Conservation (phyloP, 2,888 invertebrate genomes). For the Morpho deidamia region DNA sequence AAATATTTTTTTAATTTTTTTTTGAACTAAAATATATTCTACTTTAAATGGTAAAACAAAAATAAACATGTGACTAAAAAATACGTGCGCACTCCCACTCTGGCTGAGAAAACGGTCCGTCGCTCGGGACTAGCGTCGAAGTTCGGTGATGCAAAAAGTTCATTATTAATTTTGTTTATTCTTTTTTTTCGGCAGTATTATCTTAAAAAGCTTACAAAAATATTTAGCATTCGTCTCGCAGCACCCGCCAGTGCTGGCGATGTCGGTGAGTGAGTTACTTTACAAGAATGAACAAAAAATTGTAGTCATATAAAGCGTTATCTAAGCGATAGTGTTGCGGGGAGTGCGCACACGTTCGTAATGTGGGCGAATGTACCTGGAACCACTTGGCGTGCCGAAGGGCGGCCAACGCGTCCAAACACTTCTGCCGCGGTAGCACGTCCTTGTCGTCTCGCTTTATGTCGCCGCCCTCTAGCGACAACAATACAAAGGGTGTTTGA, state of each 20-base stretch:
- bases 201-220: background rate
- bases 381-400: constrained; percentile 99
- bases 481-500: constrained; percentile 87
- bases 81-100: constrained; percentile 65
- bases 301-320: background rate
- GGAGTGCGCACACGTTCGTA: constrained; percentile 59
- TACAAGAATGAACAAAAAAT: constrained; percentile 30
- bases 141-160: background rate
- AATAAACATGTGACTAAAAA: constrained; percentile 74
- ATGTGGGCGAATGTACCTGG: constrained; percentile 88
- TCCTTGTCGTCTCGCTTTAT: constrained; percentile 90
- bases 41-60: constrained; percentile 32
- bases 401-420: constrained; percentile 99
- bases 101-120: constrained; percentile 1
- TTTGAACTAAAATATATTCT: constrained; percentile 27
- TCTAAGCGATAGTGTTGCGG: background rate
- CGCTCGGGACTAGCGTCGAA: background rate
- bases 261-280: background rate
- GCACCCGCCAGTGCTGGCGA: constrained; percentile 20
- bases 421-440: constrained; percentile 99
- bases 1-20: constrained; percentile 17
- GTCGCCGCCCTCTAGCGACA: constrained; percentile 80
- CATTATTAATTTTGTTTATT: constrained; percentile 7
- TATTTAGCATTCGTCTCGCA: too few relatives aligned
- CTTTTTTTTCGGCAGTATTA: constrained; percentile 7